These are phyloP conservation scores for Laticauda colubrina DNA, from an alignment of 2,113 vertebrate genomes.

Conservation along the genomic window DNA sequence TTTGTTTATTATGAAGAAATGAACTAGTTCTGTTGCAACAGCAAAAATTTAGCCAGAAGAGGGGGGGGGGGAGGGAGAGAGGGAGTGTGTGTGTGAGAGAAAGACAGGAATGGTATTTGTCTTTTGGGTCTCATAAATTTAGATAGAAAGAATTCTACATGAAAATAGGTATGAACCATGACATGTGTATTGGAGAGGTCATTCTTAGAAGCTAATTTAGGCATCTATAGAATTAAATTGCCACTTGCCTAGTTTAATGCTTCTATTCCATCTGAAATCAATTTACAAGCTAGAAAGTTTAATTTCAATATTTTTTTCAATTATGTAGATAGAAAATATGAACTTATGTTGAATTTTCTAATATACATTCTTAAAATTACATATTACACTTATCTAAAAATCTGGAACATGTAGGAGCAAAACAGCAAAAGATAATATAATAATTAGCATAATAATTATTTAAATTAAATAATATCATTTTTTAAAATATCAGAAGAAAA, in stretches of 20 bases:
- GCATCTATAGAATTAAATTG: conserved; percentile 24
- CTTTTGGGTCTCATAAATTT: neutral
- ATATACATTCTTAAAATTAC: neutral
- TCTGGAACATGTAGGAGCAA: neutral
- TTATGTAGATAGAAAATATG: neutral
- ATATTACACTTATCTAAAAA: neutral
- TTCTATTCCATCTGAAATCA: conserved; percentile 8
- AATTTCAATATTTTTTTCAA: neutral
- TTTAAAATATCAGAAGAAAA: neutral
- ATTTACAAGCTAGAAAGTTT: conserved; percentile 15
- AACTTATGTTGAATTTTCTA: neutral
- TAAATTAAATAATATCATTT: neutral
- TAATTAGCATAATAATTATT: neutral
- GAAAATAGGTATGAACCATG: neutral
- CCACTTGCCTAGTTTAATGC: conserved; percentile 15
- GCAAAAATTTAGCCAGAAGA: neutral
- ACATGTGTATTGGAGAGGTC: neutral
- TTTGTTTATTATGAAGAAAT: neutral
- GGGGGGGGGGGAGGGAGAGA: no score
- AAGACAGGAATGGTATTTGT: no score
- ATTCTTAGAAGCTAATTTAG: conserved; percentile 27
- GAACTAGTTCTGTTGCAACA: neutral
- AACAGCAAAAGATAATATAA: neutral
- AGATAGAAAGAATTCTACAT: conserved; percentile 10
- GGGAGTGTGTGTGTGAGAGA: no score